Evolutionary conservation across 2,888 invertebrate species (phyloP), one percentile per base, ranked within the genome.

Genomic region (Abrostola tripartita): DNA sequence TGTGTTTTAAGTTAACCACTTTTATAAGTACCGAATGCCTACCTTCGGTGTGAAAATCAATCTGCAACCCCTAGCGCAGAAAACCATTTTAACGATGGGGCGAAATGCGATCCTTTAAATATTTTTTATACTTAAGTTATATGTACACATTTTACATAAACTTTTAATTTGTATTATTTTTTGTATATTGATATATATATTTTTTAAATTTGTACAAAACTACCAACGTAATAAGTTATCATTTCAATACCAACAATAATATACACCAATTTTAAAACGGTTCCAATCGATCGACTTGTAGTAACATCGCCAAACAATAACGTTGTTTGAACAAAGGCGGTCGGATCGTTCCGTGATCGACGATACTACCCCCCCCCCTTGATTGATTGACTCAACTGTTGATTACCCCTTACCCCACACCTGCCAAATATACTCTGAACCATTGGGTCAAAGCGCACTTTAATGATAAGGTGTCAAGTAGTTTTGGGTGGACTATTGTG

Each of bases 371-470:
- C 58, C 50, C 61, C 58, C 50, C 61, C 53, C 49, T 65, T 76
- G 78, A 78, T 78, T 74, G 78, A 78, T 78, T 71, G 65, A 66
- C 67, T 68, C 73, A 78, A 71, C 76, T 78, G 78, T 78, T 78
- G 78, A 78, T 47, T 47, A 47, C 44, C 24, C 24, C 24, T 77
- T 78, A 78, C 78, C 61, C 40, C 10, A 66, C 58, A 52, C 41
- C 56, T 61, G 38, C 47, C 78, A 56, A 65, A 70, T 61, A 38
- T 60, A 41, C 49, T 37, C 14, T 70, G 77, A 50, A 47, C 75
- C 52, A 5, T 54, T 14, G 47, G 2, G 37, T 53, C 37, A 62
- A 61, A 47, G 49, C 8, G 47, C 40, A 11, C 37, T 40, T 56
- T 12, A 47, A 40, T 24, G 36, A 7, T 11, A n/a, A 61, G n/a